phyloP scores from a whole-genome alignment of 2,113 vertebrate species.

The Hippocampus abdominalis region DNA sequence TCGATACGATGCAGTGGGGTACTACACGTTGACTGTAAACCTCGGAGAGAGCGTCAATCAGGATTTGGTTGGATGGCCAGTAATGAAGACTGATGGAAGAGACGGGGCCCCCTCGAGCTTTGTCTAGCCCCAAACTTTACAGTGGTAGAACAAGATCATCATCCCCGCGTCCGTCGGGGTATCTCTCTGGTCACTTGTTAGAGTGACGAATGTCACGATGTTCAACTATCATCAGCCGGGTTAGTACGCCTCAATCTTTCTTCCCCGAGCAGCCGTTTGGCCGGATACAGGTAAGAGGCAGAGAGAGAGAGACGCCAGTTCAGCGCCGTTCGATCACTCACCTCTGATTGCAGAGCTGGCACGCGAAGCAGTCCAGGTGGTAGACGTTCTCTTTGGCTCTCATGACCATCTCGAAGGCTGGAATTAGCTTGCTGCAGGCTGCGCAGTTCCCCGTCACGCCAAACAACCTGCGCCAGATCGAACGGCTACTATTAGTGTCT shows the following conservation, averaged over 20 bases:
- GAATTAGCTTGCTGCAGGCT: constrained; percentile 97
- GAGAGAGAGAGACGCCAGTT: background rate
- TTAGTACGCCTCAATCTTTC: background rate
- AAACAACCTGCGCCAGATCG: constrained; percentile 79
- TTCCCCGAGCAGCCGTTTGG: constrained; percentile 3
- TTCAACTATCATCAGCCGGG: constrained; percentile 16
- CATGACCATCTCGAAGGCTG: constrained; percentile 99
- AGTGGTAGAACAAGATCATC: constrained; percentile 9
- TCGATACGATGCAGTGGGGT: too few relatives aligned
- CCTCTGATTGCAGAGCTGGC: constrained; percentile 99
- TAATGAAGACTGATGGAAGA: constrained; percentile 26
- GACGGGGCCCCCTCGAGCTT: background rate
- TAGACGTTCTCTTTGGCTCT: constrained; percentile 98
- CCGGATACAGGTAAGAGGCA: constrained; percentile 1
- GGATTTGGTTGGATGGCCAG: background rate
- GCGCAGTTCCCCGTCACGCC: constrained; percentile 97
- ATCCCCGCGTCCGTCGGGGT: constrained; percentile 16
- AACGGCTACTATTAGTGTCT: background rate
- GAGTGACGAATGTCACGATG: constrained; percentile 14
- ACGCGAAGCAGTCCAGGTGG: constrained; percentile 98
- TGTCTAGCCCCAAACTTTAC: constrained; percentile 1
- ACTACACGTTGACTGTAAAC: background rate
- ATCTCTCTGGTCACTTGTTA: constrained; percentile 8
- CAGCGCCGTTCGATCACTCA: constrained; percentile 63
- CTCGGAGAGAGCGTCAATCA: background rate